Base-by-base conservation (phyloP, 2,113 vertebrate genomes). In the Maccullochella peelii region DNA sequence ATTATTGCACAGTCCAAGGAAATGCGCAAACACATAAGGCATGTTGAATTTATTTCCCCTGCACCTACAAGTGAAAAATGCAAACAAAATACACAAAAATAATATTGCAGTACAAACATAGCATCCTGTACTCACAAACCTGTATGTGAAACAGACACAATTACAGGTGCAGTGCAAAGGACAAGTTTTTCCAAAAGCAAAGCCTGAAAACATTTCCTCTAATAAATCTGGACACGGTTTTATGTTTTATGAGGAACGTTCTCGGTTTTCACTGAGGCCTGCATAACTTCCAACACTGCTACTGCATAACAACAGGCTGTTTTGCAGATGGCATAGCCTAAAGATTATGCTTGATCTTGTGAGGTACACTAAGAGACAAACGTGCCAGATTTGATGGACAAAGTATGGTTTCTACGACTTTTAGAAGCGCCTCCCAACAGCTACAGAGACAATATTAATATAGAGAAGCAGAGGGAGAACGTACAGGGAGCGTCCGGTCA, bases 41-140 rank as follows among this genome's bases (percentile, higher is more conserved):
- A 93, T 94, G 84, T 91, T 88, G 85, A 91, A 87, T 94, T 95
- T 94, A 94, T 94, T 95, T 93, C 80, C 82, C 90, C 90, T 88
- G 87, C 87, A 88, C 71, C 84, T 55, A 93, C 80, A 78, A 79
- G 88, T 94, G 91, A 89, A 93, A 93, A 91, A 90, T 91, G 80
- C 83, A 92, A 89, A 93, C 86, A 88, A 63, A 63, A 86, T 63
- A 82, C 76, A 91, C 66, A 79, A 27, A 87, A 85, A 77, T 72
- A 70, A 75, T 71, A 70, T 73, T 84, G 89, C 86, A 90, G 62
- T 70, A 90, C 89, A 90, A 91, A 94, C 80, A 85, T 65, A 83
- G 71, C 83, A 78, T 87, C 62, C 50, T 72, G 77, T 63, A 79
- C 49, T 80, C 50, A 52, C 73, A 69, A 73, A 90, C 50, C 57